These are phyloP conservation scores for Halocaridina rubra DNA, from an alignment of 2,888 invertebrate genomes.

Conservation along the genomic window DNA sequence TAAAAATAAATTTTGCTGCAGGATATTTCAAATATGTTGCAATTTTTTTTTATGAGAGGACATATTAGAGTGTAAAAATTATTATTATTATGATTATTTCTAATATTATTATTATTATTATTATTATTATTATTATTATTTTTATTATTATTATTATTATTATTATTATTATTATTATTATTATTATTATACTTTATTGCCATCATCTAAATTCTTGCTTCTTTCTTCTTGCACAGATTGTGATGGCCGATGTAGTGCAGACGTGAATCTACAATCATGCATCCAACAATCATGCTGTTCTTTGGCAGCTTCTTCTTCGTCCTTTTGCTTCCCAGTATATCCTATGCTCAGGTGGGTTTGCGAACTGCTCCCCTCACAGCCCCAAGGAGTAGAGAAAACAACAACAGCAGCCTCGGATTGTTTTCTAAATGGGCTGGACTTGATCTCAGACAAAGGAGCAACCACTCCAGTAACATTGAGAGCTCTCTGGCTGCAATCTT, in stretches of 20 bases:
- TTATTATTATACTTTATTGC: too few relatives aligned
- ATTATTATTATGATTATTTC: neutral
- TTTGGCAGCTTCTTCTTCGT: conserved; percentile 11
- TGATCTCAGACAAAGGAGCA: conserved; percentile 16
- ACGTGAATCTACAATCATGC: conserved; percentile 10
- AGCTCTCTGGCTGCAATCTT: conserved; percentile 60
- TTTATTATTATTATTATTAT: neutral
- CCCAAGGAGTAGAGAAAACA: conserved; percentile 26
- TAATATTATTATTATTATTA: neutral
- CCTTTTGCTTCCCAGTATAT: neutral
- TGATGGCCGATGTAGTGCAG: neutral
- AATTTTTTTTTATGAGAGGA: too few relatives aligned
- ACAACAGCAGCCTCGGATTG: conserved; percentile 13
- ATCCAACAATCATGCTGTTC: neutral
- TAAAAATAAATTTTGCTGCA: too few relatives aligned
- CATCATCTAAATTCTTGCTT: neutral
- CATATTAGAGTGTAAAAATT: neutral
- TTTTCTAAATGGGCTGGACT: conserved; percentile 43
- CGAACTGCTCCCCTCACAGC: conserved; percentile 59
- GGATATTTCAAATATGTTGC: too few relatives aligned
- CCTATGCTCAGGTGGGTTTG: conserved; percentile 39
- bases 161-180: neutral
- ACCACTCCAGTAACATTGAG: conserved; percentile 47
- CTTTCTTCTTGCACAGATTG: neutral
- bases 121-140: neutral